phyloP scores from a whole-genome alignment of 1,140 invertebrate genomes.

The Fopius arisanus region DNA sequence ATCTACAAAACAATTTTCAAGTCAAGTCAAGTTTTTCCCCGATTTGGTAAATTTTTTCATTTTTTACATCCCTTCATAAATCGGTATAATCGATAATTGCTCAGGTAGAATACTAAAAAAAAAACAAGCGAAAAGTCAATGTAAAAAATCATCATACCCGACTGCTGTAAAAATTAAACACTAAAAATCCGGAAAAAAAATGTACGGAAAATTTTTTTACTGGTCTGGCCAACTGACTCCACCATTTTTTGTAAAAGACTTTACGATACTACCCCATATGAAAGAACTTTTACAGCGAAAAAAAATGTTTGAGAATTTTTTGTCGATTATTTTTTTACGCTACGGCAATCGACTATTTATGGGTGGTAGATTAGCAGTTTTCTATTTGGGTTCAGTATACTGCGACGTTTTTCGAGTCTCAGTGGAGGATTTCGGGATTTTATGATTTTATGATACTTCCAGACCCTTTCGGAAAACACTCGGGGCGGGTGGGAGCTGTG shows the following conservation, averaged over 20 bases:
- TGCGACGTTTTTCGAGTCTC: neutral
- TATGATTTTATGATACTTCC: constrained; percentile 35
- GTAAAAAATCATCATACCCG: neutral
- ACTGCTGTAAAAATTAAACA: neutral
- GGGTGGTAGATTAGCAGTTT: constrained; percentile 44
- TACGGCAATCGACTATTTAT: constrained; percentile 46
- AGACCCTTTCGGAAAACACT: constrained; percentile 17
- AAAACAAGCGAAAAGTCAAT: too few relatives aligned
- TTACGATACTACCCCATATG: neutral
- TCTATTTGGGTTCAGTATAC: neutral
- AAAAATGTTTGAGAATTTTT: constrained; percentile 30
- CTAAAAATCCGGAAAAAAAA: neutral
- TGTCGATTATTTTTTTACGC: constrained; percentile 54
- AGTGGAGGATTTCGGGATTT: constrained; percentile 21
- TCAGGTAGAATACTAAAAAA: too few relatives aligned
- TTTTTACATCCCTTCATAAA: too few relatives aligned
- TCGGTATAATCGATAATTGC: too few relatives aligned
- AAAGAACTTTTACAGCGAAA: neutral
- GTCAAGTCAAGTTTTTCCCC: too few relatives aligned
- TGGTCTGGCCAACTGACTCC: neutral
- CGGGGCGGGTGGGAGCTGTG: too few relatives aligned
- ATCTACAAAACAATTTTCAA: too few relatives aligned
- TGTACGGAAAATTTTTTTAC: neutral
- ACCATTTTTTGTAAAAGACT: neutral
- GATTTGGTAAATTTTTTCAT: too few relatives aligned